These are phyloP conservation scores for Aurelia sp. DNA, from an alignment of 30 jellyfish, hydroid and myxozoan genomes.

Conservation along the genomic window DNA sequence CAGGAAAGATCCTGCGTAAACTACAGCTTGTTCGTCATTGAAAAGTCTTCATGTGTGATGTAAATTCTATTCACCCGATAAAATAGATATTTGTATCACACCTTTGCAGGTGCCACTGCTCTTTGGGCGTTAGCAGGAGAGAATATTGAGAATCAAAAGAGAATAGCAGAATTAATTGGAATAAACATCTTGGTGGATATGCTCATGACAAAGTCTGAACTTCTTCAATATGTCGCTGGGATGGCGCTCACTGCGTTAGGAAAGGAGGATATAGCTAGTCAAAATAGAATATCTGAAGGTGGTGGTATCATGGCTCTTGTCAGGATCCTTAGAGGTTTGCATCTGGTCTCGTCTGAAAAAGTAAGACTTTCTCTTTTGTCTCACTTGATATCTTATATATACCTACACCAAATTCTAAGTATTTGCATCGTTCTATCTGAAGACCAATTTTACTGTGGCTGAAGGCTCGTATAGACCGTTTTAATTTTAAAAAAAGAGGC, in stretches of 20 bases:
- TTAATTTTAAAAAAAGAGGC: too few relatives aligned
- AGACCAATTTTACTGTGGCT: too few relatives aligned
- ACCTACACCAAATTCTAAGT: too few relatives aligned
- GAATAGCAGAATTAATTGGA: slow-evolving; percentile 75
- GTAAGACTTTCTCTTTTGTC: slow-evolving; percentile 6
- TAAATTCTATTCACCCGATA: too few relatives aligned
- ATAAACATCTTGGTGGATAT: slow-evolving; percentile 71
- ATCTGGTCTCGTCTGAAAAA: slow-evolving; percentile 63
- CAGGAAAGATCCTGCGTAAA: too few relatives aligned
- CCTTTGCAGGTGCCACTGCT: slow-evolving; percentile 74
- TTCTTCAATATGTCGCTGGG: slow-evolving; percentile 68
- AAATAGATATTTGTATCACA: not conserved
- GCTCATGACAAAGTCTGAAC: slow-evolving; percentile 82
- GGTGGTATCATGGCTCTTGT: slow-evolving; percentile 78
- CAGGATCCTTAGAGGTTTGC: slow-evolving; percentile 38
- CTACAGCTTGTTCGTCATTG: too few relatives aligned
- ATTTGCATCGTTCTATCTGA: too few relatives aligned
- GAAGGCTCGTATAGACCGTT: too few relatives aligned
- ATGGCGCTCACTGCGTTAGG: slow-evolving; percentile 82
- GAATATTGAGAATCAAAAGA: slow-evolving; percentile 56
- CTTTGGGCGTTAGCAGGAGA: slow-evolving; percentile 90
- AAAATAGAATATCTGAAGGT: slow-evolving; percentile 65
- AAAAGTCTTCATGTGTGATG: too few relatives aligned
- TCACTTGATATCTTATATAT: too few relatives aligned
- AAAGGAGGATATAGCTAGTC: slow-evolving; percentile 66